Percentiles rank a stretch among this genome's conserved stretches.
These are phyloP conservation scores for Vultur gryphus DNA, from an alignment of 2,797 vertebrate genomes.

Conservation along the genomic window DNA sequence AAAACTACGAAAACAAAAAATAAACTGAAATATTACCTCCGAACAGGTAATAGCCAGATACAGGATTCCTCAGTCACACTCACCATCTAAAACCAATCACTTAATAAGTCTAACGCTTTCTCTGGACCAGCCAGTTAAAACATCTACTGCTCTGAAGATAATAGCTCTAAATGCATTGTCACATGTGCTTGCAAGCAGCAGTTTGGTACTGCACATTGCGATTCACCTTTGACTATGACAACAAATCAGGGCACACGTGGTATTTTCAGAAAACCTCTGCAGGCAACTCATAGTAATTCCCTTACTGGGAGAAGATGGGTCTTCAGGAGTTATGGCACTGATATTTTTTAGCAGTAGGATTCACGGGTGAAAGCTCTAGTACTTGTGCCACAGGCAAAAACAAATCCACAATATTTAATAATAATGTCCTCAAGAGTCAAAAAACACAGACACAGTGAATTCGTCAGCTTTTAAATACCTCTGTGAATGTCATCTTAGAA, in stretches of 20 bases:
- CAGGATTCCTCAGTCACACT: not conserved
- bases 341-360: not conserved
- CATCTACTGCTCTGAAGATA: not conserved
- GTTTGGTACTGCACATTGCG: not conserved
- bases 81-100: not conserved
- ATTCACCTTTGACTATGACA: not conserved
- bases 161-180: not conserved
- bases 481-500: not conserved
- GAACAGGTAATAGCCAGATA: not conserved
- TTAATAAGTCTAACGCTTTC: not conserved
- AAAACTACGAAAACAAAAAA: not conserved
- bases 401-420: not conserved
- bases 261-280: not conserved
- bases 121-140: not conserved
- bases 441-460: not conserved
- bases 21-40: not conserved
- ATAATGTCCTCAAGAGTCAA: not conserved
- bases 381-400: not conserved
- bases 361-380: not conserved
- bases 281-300: not conserved
- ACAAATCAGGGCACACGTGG: accelerated
- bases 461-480: not conserved
- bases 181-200: not conserved
- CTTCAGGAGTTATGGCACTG: not conserved
- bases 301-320: not conserved